Conservation (phyloP, 2,797 vertebrate genomes). For the Galaxias olidus region DNA sequence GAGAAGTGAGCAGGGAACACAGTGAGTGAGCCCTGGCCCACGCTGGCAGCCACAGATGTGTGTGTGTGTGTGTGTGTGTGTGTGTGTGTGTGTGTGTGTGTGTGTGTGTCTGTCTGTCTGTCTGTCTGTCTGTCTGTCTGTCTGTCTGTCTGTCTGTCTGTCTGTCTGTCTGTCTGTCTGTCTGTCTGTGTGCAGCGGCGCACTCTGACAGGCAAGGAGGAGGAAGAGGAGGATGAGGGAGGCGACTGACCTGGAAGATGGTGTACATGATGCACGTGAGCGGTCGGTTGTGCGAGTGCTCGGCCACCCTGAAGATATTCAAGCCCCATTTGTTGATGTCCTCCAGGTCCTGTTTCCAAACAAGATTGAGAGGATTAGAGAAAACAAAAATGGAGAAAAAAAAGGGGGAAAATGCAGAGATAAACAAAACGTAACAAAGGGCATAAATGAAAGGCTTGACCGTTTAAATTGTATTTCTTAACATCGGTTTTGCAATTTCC, state of each 20-base stretch:
- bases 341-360: constrained; percentile 85
- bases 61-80: background rate
- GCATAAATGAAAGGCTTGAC: no score
- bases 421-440: no score
- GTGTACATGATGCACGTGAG: constrained; percentile 97
- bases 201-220: constrained; percentile 5
- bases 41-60: background rate
- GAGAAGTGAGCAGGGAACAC: no score
- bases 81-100: no score
- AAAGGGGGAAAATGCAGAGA: background rate
- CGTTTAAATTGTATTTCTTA: no score
- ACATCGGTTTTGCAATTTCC: no score
- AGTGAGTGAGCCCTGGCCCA: no score
- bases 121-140: background rate
- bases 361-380: no score
- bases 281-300: constrained; percentile 91
- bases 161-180: background rate
- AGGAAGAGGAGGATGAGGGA: background rate
- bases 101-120: background rate
- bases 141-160: background rate
- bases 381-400: background rate
- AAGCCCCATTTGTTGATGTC: constrained; percentile 97
- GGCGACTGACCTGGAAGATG: constrained; percentile 90
- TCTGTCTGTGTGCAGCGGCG: background rate
- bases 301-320: constrained; percentile 93